These are phyloP conservation scores for Netelia fuscicornis DNA, from an alignment of 2,888 invertebrate genomes.

Conservation along the genomic window DNA sequence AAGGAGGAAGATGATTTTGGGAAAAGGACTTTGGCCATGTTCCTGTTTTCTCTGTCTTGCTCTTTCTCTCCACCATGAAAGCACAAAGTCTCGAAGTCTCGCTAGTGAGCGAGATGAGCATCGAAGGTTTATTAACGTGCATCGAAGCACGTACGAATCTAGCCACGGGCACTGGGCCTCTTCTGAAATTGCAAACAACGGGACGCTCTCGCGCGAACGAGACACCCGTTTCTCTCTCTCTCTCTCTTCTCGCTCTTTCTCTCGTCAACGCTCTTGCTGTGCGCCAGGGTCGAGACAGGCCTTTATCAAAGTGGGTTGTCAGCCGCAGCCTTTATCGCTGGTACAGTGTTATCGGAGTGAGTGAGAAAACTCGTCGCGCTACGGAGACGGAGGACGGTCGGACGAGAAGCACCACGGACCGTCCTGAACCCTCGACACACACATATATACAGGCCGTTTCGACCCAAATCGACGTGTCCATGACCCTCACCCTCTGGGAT, in stretches of 20 bases:
- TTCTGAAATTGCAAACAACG: conserved; percentile 77
- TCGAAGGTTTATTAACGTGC: conserved; percentile 36
- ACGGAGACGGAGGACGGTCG: conserved; percentile 69
- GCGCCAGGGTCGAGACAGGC: conserved; percentile 66
- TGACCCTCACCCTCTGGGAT: too few species aligned
- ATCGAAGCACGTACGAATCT: conserved; percentile 59
- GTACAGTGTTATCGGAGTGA: conserved; percentile 62
- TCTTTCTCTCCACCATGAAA: background rate
- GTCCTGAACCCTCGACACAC: background rate
- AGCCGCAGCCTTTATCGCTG: conserved; percentile 80
- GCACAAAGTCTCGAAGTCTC: conserved; percentile 25
- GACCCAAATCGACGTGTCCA: background rate
- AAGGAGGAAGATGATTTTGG: background rate
- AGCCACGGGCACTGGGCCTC: conserved; percentile 72
- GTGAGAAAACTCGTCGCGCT: conserved; percentile 60
- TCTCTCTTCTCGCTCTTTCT: conserved; percentile 20
- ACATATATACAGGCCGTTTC: background rate
- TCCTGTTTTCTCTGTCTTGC: background rate
- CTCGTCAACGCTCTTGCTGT: background rate
- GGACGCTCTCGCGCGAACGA: conserved; percentile 66
- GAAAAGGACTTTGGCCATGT: background rate
- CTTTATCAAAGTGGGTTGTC: conserved; percentile 82
- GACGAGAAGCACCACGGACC: conserved; percentile 37
- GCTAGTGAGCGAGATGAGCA: conserved; percentile 41
- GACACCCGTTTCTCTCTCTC: conserved; percentile 56